Evolutionary conservation across 2,113 vertebrate genomes (phyloP).

Genomic region (Marcusenius ussheri): DNA sequence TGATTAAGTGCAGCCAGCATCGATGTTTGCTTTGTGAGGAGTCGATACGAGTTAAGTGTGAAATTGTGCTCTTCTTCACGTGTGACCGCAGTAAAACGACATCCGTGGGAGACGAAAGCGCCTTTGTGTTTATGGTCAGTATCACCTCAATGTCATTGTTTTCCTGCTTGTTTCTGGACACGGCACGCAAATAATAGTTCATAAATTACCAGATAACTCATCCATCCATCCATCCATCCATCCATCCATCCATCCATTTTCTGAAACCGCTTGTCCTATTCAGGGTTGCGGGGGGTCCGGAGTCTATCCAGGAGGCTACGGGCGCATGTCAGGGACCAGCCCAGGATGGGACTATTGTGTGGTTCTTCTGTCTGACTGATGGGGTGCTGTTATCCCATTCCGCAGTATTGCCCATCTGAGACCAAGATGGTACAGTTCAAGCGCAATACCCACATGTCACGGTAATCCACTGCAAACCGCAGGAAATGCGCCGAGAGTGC

Average conservation of each 20-base stretch:
- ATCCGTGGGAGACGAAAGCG: slow-evolving; percentile 34
- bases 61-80: slow-evolving; percentile 51
- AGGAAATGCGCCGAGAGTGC: not conserved
- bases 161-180: not conserved
- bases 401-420: not conserved
- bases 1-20: slow-evolving; percentile 55
- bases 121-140: not conserved
- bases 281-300: too few relatives aligned
- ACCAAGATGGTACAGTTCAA: not conserved
- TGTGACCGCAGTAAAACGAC: slow-evolving; percentile 50
- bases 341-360: not conserved
- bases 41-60: slow-evolving; percentile 55
- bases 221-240: too few relatives aligned
- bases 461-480: not conserved
- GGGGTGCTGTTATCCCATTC: not conserved
- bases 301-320: too few relatives aligned
- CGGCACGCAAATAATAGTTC: not conserved
- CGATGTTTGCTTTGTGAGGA: slow-evolving; percentile 53
- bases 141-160: not conserved
- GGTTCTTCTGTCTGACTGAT: not conserved
- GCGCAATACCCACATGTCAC: not conserved
- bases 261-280: too few relatives aligned
- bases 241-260: too few relatives aligned
- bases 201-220: not conserved
- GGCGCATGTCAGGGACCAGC: too few relatives aligned